Evolutionary conservation across 2,797 vertebrate species (phyloP).

Genomic region (Hirundo rustica): DNA sequence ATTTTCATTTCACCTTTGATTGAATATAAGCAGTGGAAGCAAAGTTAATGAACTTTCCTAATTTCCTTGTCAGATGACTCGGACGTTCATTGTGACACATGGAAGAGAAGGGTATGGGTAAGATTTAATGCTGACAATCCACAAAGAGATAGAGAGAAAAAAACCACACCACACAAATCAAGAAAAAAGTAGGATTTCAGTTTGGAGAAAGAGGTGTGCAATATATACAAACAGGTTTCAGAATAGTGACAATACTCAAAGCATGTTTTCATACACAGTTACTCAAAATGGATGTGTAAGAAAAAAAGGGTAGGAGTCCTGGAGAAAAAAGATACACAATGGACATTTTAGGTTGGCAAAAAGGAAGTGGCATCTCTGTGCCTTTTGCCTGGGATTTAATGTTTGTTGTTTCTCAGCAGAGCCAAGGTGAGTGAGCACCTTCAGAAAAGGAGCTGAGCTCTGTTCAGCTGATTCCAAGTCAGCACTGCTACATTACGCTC

Average conservation of each 20-base stretch:
- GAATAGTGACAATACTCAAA: background rate
- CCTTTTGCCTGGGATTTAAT: background rate
- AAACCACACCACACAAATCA: fast-evolving
- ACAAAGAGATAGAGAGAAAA: background rate
- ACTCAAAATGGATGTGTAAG: background rate
- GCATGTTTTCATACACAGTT: fast-evolving
- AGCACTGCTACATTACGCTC: background rate
- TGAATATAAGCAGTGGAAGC: background rate
- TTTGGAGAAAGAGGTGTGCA: background rate
- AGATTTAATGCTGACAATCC: background rate
- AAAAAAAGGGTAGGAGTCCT: background rate
- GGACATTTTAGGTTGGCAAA: background rate
- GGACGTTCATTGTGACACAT: background rate
- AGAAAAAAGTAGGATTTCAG: background rate
- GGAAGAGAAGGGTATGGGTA: background rate
- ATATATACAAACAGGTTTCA: background rate
- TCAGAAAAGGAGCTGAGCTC: background rate
- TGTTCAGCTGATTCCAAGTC: background rate
- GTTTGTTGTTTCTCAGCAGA: background rate
- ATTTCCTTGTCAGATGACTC: background rate
- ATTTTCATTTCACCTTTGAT: background rate
- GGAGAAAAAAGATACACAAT: background rate
- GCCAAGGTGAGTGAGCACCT: background rate
- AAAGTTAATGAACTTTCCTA: background rate
- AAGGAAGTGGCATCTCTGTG: background rate